Conservation (phyloP, 1,140 invertebrate genomes). For the Drosophila serrata region DNA sequence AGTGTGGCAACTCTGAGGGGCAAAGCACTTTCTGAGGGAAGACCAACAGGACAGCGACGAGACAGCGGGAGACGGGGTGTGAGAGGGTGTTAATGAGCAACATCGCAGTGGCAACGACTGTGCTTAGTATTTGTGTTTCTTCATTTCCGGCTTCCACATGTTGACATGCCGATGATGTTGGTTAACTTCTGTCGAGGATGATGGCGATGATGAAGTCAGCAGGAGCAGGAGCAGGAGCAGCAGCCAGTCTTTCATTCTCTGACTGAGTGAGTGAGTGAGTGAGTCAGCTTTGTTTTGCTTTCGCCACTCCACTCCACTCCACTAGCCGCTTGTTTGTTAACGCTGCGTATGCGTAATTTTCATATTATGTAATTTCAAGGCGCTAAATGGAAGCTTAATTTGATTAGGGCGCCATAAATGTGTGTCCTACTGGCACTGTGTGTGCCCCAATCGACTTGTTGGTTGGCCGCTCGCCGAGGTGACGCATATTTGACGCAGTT, state of each 20-base stretch:
- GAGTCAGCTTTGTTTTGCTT: slow-evolving; percentile 61
- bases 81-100: slow-evolving; percentile 75
- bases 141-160: slow-evolving; percentile 83
- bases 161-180: slow-evolving; percentile 73
- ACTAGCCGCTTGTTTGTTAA: slow-evolving; percentile 45
- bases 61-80: not conserved
- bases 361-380: slow-evolving; percentile 77
- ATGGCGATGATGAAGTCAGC: slow-evolving; percentile 73
- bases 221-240: slow-evolving; percentile 26
- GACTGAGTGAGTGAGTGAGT: slow-evolving; percentile 46
- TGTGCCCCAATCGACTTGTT: slow-evolving; percentile 48
- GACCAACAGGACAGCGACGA: not conserved
- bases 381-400: slow-evolving; percentile 79
- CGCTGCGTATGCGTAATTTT: slow-evolving; percentile 79
- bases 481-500: slow-evolving; percentile 68
- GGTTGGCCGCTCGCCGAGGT: slow-evolving; percentile 38
- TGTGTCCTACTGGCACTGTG: slow-evolving; percentile 44
- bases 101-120: slow-evolving; percentile 74
- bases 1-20: not conserved
- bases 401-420: slow-evolving; percentile 78
- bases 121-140: slow-evolving; percentile 80
- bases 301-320: slow-evolving; percentile 12
- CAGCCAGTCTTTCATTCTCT: slow-evolving; percentile 31
- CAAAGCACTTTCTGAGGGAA: not conserved
- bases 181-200: slow-evolving; percentile 61